A percentile compares a stretch with the other conserved stretches of the same genome.
These are phyloP conservation scores for Eurystomus glaucurus DNA, from an alignment of 2,797 vertebrate species.

Conservation along the genomic window DNA sequence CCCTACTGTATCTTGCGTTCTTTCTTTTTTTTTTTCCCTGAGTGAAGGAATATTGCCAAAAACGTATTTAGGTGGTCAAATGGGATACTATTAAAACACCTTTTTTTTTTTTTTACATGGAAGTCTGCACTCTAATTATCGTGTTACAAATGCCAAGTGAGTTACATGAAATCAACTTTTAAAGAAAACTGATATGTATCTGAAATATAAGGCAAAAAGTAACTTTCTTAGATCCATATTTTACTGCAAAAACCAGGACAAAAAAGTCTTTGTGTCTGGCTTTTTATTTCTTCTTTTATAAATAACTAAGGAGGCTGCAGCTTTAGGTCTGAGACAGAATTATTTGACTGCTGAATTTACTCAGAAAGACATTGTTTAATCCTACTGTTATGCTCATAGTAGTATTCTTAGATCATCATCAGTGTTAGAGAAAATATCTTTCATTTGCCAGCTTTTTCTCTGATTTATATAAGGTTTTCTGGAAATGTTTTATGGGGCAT, in stretches of 20 bases:
- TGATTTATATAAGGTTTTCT: background rate
- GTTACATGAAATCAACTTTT: background rate
- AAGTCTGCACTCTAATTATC: background rate
- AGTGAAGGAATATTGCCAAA: background rate
- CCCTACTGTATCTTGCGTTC: background rate
- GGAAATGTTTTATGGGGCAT: background rate
- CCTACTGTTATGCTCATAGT: background rate
- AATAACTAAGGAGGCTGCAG: background rate
- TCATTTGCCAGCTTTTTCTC: background rate
- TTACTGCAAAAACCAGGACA: background rate
- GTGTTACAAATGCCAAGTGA: background rate
- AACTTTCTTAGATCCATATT: background rate
- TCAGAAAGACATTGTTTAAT: background rate
- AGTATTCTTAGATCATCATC: background rate
- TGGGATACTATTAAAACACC: background rate
- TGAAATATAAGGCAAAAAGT: background rate
- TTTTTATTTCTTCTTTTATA: background rate
- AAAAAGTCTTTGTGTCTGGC: background rate
- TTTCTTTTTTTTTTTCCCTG: accelerated
- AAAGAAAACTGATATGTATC: background rate
- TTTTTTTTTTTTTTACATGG: background rate
- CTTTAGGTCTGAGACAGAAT: background rate
- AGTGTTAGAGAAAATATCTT: background rate
- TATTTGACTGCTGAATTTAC: background rate
- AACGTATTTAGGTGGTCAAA: slow-evolving; percentile 15